Conservation (phyloP, 2,888 invertebrate genomes). For the Alitta virens region DNA sequence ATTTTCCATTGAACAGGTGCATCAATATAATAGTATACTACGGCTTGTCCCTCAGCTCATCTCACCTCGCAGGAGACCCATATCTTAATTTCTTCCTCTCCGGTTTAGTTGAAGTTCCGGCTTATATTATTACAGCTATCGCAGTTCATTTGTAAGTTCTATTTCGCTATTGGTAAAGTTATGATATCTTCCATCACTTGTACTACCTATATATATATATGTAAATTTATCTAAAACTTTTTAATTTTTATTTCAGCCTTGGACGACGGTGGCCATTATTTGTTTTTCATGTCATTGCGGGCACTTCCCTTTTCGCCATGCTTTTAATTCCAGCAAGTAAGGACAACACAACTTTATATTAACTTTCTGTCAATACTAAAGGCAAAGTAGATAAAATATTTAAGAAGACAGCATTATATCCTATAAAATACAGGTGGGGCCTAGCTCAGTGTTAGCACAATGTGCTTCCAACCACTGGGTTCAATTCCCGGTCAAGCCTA, state of each 20-base stretch:
- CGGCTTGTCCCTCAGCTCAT: constrained; percentile 31
- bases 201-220: neutral
- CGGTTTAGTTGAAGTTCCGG: constrained; percentile 31
- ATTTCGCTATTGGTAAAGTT: too few species aligned
- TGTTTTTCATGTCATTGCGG: constrained; percentile 31
- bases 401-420: too few species aligned
- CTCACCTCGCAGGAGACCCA: constrained; percentile 27
- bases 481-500: too few species aligned
- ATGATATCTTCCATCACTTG: too few species aligned
- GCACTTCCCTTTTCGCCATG: constrained; percentile 34
- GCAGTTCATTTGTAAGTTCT: constrained; percentile 22
- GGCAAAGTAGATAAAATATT: too few species aligned
- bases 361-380: too few species aligned
- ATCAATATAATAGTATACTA: constrained; percentile 30
- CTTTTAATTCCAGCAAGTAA: constrained; percentile 26
- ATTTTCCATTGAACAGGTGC: constrained; percentile 21
- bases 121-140: constrained; percentile 26
- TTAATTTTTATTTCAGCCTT: constrained; percentile 10
- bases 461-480: too few species aligned
- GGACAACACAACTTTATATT: neutral
- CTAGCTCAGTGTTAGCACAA: too few species aligned
- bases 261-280: constrained; percentile 29
- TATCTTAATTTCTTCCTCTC: constrained; percentile 32
- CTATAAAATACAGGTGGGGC: too few species aligned
- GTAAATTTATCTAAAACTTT: neutral